Evolutionary conservation across 1,140 invertebrate genomes (phyloP).

Genomic region (Limonius californicus): DNA sequence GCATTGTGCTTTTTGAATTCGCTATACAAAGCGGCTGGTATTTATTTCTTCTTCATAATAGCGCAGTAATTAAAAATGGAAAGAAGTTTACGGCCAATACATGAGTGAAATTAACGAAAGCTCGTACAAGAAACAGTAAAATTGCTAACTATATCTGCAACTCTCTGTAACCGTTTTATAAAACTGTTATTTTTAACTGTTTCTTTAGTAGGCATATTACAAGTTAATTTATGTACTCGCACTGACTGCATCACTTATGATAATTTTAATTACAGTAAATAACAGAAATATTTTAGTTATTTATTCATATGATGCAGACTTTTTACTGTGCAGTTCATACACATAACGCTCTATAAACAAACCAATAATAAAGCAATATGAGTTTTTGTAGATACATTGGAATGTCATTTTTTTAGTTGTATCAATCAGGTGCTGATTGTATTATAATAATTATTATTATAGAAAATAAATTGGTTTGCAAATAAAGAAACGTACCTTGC

Average conservation of each 20-base stretch:
- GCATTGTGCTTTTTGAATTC: not conserved
- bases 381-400: no score
- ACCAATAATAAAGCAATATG: no score
- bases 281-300: slow-evolving; percentile 8
- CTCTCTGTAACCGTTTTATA: not conserved
- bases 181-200: slow-evolving; percentile 17
- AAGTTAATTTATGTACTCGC: slow-evolving; percentile 14
- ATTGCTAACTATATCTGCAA: not conserved
- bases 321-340: not conserved
- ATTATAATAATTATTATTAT: no score
- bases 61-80: no score
- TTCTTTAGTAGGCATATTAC: not conserved
- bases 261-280: slow-evolving; percentile 12
- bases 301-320: slow-evolving; percentile 17
- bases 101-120: no score
- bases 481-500: no score
- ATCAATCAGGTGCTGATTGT: no score
- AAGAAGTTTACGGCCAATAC: no score
- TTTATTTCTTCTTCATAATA: slow-evolving; percentile 2
- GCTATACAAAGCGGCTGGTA: slow-evolving; percentile 1
- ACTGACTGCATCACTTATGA: slow-evolving; percentile 6
- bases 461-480: no score
- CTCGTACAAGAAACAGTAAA: not conserved
- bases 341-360: no score
- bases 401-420: no score